Percentiles rank a stretch among this genome's conserved stretches.
Evolutionary conservation across 2,888 invertebrate genomes (phyloP).

Genomic region (Bibio marci): DNA sequence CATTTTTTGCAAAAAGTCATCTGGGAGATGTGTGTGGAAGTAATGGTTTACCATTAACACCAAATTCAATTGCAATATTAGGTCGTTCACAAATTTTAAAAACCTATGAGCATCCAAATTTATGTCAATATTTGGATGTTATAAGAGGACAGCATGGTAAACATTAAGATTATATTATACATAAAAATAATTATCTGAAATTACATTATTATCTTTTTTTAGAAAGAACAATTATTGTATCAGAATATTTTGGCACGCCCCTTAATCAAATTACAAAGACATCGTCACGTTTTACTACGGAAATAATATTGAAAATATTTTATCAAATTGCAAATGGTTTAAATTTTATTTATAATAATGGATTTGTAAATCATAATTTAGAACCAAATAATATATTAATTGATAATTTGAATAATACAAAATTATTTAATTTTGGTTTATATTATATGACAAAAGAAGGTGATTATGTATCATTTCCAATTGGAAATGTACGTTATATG

Average conservation of each 20-base stretch:
- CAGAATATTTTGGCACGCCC: slow-evolving; percentile 52
- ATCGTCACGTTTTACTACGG: slow-evolving; percentile 13
- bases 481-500: slow-evolving; percentile 60
- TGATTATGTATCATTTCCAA: slow-evolving; percentile 75
- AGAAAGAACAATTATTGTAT: slow-evolving; percentile 70
- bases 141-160: slow-evolving; percentile 87
- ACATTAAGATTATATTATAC: no score
- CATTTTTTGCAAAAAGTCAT: slow-evolving; percentile 81
- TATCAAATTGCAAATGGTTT: slow-evolving; percentile 59
- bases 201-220: slow-evolving; percentile 22
- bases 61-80: slow-evolving; percentile 87
- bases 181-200: no score
- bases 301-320: slow-evolving; percentile 45
- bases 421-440: slow-evolving; percentile 85
- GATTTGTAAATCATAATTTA: slow-evolving; percentile 64
- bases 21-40: slow-evolving; percentile 84
- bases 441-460: slow-evolving; percentile 82
- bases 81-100: slow-evolving; percentile 75
- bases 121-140: slow-evolving; percentile 83
- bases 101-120: slow-evolving; percentile 57
- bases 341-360: slow-evolving; percentile 48
- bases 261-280: slow-evolving; percentile 24
- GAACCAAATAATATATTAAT: slow-evolving; percentile 69
- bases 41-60: slow-evolving; percentile 89
- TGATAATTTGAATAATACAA: slow-evolving; percentile 52